These are phyloP conservation scores for Eurois occulta DNA, from an alignment of 2,888 invertebrate genomes.

Conservation along the genomic window DNA sequence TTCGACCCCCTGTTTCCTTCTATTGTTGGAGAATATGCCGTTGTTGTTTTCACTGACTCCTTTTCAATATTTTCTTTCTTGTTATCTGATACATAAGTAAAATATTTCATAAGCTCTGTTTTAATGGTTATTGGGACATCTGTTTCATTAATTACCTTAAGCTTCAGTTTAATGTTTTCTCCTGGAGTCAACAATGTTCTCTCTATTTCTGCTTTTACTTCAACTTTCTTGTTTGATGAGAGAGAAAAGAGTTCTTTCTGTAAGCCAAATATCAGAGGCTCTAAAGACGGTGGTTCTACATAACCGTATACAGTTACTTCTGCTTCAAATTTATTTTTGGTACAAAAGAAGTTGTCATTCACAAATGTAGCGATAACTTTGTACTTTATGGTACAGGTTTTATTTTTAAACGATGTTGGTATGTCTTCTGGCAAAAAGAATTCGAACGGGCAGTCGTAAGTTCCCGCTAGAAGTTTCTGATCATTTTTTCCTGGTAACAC, in stretches of 20 bases:
- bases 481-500: constrained; percentile 21
- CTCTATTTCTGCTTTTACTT: constrained; percentile 37
- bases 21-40: constrained; percentile 43
- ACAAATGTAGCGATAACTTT: constrained; percentile 40
- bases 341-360: constrained; percentile 37
- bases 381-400: constrained; percentile 44
- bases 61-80: background rate
- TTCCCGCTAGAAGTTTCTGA: constrained; percentile 5
- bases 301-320: constrained; percentile 38
- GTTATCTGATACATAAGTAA: constrained; percentile 36
- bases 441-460: constrained; percentile 37
- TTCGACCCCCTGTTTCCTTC: constrained; percentile 53
- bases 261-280: constrained; percentile 40
- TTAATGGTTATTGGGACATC: constrained; percentile 34
- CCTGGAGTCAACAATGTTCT: constrained; percentile 51
- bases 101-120: constrained; percentile 46
- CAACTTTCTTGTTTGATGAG: background rate
- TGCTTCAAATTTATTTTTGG: constrained; percentile 23
- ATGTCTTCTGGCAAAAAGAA: constrained; percentile 47
- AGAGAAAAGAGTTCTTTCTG: constrained; percentile 35
- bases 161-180: constrained; percentile 42
- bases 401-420: constrained; percentile 50
- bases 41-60: constrained; percentile 32
- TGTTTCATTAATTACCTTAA: constrained; percentile 39
- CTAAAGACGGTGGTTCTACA: constrained; percentile 26